Conservation (phyloP, 2,113 vertebrate species). For the Mesitornis unicolor region DNA sequence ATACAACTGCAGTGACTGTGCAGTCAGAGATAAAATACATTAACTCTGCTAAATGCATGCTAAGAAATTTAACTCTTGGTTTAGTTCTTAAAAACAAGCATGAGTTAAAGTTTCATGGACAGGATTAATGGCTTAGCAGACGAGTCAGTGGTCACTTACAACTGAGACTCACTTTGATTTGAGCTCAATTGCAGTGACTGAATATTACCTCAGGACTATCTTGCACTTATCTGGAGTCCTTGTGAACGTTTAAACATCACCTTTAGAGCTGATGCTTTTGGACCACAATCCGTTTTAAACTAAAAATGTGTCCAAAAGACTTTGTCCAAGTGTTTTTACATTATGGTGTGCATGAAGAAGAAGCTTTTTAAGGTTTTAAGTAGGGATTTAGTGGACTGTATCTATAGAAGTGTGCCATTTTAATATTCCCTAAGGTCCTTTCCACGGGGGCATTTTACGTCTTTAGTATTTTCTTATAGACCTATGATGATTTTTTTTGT, state of each 20-base stretch:
- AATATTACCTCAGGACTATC: background rate
- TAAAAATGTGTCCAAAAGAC: background rate
- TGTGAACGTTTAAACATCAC: background rate
- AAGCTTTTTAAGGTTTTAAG: background rate
- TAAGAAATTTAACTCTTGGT: slow-evolving; percentile 24
- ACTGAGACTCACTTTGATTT: background rate
- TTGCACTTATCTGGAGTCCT: background rate
- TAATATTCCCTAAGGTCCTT: background rate
- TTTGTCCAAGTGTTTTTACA: background rate
- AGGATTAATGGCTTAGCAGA: slow-evolving; percentile 51
- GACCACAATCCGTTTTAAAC: background rate
- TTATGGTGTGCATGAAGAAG: background rate
- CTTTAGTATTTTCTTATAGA: background rate
- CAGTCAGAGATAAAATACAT: background rate
- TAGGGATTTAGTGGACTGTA: background rate
- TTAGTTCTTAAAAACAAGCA: slow-evolving; percentile 29
- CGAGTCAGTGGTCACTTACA: slow-evolving; percentile 12
- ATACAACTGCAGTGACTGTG: background rate
- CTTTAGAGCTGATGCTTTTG: background rate
- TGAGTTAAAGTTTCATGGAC: slow-evolving; percentile 29
- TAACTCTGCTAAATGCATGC: background rate
- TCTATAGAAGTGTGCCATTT: background rate
- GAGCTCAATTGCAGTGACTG: background rate
- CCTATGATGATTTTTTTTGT: background rate
- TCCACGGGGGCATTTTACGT: background rate